Evolutionary conservation across 2,113 vertebrate genomes (phyloP).

Genomic region (Prunella fulvescens): DNA sequence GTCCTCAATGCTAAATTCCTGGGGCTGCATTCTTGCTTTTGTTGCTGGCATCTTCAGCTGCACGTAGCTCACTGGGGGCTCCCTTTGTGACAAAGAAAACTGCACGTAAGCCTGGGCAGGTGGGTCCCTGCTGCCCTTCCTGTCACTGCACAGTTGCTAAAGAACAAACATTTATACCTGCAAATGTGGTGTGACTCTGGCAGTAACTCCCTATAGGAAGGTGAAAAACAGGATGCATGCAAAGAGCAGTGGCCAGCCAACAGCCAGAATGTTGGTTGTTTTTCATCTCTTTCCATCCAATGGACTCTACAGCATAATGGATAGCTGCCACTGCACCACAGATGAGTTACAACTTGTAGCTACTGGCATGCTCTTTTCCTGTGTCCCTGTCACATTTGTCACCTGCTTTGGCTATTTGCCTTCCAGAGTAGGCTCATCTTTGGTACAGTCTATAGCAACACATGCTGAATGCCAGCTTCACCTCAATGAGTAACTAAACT

Average conservation of each 20-base stretch:
- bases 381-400: neutral
- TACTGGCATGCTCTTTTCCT: neutral
- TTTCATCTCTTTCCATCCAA: neutral
- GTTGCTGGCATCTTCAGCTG: neutral
- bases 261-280: neutral
- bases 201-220: neutral
- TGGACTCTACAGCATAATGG: neutral
- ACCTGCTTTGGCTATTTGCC: neutral
- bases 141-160: neutral
- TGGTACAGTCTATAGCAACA: neutral
- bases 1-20: neutral
- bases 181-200: neutral
- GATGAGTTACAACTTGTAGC: neutral
- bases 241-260: neutral
- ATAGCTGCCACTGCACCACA: neutral
- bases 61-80: fast-evolving
- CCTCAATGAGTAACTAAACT: neutral
- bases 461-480: neutral
- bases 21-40: neutral
- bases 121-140: neutral
- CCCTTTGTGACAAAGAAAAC: neutral
- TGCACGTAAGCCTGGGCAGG: neutral
- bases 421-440: neutral
- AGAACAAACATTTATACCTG: neutral
- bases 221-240: neutral